phyloP scores from a whole-genome alignment of 2,797 vertebrate species.

The Syncerus caffer region DNA sequence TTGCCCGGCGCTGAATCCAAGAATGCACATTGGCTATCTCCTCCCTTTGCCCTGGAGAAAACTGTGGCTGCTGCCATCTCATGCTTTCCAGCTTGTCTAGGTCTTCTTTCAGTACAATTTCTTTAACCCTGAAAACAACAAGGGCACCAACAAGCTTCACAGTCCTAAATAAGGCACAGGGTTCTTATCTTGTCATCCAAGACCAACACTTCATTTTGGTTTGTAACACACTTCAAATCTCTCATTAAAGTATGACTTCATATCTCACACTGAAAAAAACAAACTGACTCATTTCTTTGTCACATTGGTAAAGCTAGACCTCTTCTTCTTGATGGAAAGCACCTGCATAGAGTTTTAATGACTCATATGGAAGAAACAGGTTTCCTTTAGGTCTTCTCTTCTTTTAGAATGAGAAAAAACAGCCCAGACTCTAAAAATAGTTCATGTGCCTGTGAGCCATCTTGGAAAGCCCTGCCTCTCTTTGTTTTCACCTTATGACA shows the following conservation, averaged over 20 bases:
- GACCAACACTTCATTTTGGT: background rate
- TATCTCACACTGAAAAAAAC: background rate
- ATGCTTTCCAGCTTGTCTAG: conserved; percentile 86
- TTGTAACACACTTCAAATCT: background rate
- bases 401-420: background rate
- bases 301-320: background rate
- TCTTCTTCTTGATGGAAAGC: background rate
- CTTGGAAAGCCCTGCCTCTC: background rate
- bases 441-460: rapidly evolving
- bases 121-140: conserved; percentile 84
- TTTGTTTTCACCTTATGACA: background rate
- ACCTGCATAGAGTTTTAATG: background rate
- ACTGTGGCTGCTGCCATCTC: conserved; percentile 88
- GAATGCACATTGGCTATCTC: conserved; percentile 89
- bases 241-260: background rate
- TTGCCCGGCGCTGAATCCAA: conserved; percentile 85
- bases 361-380: background rate
- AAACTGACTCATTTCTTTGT: background rate
- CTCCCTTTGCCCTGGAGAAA: conserved; percentile 87
- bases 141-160: background rate
- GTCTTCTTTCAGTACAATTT: conserved; percentile 89
- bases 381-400: background rate
- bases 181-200: background rate
- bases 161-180: background rate
- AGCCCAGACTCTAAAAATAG: background rate